Evolutionary conservation across 2,113 vertebrate genomes (phyloP), one percentile per base, ranked within the genome.

Genomic region (Theropithecus gelada): DNA sequence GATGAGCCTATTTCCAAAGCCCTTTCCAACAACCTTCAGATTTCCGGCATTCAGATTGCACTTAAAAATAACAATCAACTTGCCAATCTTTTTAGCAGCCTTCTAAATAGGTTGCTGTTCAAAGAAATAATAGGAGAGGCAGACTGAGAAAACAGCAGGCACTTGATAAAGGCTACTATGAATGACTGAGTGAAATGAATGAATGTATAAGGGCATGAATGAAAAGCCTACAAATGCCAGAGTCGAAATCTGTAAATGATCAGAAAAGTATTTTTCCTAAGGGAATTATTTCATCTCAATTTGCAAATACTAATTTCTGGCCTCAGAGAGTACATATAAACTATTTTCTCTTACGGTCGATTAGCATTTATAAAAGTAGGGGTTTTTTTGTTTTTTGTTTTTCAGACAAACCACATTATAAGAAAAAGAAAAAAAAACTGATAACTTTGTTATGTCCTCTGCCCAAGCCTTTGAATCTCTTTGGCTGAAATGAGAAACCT

Each of bases 241-340:
- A 91, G 25, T 50, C 64, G 84, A 87, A 97, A 72, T 84, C 89
- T 88, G 68, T 48, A 96, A 96, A 94, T 96, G 50, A 84, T 40
- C 40, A 95, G 52, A 52, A 95, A 97, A 95, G 55, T 45, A 86
- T 35, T 66, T 81, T 96, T 94, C 70, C 94, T 82, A 30, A 88
- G 40, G 70, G 76, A 95, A 66, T 76, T 40, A 81, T 93, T 95
- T 97, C 25, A 79, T 94, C 82, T 97, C 88, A 88, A 23, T 96
- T 94, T 93, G n/a, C n/a, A 90, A 95, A 93, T 93, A 85, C 25
- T 93, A 85, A 97, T 95, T 93, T 93, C 57, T 93, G 45, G 13
- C 5, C 45, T 82, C n/a, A 70, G n/a, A 81, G 52, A 89, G 68
- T 68, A 30, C 12, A n/a, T 40, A 35, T 64, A 80, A 75, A 57